Evolutionary conservation across 2,797 vertebrate genomes (phyloP).

Genomic region (Helarctos malayanus): DNA sequence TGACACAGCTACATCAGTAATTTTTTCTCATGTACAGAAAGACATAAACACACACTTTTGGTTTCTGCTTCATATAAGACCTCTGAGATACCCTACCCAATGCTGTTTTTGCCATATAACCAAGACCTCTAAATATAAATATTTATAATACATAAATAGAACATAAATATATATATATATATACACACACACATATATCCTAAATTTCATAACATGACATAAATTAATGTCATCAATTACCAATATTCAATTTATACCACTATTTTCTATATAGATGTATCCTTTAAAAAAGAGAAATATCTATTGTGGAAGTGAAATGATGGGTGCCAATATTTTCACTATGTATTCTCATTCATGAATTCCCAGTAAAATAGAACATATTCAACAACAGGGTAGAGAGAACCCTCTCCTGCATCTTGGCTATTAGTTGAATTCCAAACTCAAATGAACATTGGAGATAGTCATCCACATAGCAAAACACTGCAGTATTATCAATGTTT

Average conservation of each 20-base stretch:
- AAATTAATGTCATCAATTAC: not conserved
- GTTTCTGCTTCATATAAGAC: not conserved
- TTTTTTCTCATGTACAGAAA: not conserved
- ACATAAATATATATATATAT: not conserved
- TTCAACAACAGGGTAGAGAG: not conserved
- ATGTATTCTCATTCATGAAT: not conserved
- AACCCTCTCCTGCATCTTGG: not conserved
- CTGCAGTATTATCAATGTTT: not conserved
- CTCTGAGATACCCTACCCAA: not conserved
- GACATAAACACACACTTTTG: not conserved
- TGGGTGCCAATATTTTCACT: not conserved
- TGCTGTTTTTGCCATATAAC: not conserved
- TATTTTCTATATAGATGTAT: not conserved
- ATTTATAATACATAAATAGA: not conserved
- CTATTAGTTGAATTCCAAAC: not conserved
- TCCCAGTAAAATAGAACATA: not conserved
- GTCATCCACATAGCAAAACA: conserved; percentile 43
- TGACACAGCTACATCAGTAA: not conserved
- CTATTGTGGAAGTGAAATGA: not conserved
- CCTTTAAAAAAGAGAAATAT: not conserved
- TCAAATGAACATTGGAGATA: conserved; percentile 18
- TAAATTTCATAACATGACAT: not conserved
- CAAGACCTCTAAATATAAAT: not conserved
- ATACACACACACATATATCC: not conserved
- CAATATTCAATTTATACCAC: not conserved